Percentiles rank a stretch among this genome's conserved stretches.
Conservation (phyloP, 30 jellyfish, hydroid and myxozoan species). For the Aurelia sp. region DNA sequence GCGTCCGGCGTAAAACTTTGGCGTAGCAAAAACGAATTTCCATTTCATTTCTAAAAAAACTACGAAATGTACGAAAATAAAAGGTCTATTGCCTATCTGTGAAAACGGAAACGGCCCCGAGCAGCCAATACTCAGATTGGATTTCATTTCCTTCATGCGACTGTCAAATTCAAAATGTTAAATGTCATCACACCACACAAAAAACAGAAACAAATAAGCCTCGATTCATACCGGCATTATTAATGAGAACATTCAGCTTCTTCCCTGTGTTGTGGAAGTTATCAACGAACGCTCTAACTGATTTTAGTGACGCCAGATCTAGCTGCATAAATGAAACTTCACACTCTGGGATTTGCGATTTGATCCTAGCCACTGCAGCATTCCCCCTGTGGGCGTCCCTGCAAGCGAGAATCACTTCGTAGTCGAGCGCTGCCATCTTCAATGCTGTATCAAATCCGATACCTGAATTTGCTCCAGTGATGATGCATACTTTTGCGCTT, state of each 20-base stretch:
- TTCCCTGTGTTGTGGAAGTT: conserved; percentile 78
- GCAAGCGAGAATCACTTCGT: conserved; percentile 74
- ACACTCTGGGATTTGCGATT: conserved; percentile 80
- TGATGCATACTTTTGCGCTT: conserved; percentile 62
- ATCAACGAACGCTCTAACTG: conserved; percentile 69
- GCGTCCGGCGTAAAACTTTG: too few species aligned
- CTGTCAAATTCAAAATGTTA: too few species aligned
- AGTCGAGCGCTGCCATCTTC: conserved; percentile 83
- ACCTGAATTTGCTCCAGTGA: conserved; percentile 80
- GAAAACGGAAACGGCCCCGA: too few species aligned
- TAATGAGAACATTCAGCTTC: conserved; percentile 58
- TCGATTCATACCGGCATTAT: conserved; percentile 66
- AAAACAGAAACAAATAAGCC: too few species aligned
- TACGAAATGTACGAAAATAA: too few species aligned
- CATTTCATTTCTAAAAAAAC: too few species aligned
- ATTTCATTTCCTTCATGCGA: too few species aligned
- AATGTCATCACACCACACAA: too few species aligned
- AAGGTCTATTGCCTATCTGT: too few species aligned
- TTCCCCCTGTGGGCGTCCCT: conserved; percentile 80
- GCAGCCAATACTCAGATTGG: too few species aligned
- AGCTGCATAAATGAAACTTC: conserved; percentile 85
- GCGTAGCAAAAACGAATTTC: too few species aligned
- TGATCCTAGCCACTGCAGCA: conserved; percentile 79
- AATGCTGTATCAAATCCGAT: conserved; percentile 73
- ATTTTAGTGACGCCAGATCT: conserved; percentile 73